These are phyloP conservation scores for Plectropomus leopardus DNA, from an alignment of 2,113 vertebrate genomes.

Conservation along the genomic window DNA sequence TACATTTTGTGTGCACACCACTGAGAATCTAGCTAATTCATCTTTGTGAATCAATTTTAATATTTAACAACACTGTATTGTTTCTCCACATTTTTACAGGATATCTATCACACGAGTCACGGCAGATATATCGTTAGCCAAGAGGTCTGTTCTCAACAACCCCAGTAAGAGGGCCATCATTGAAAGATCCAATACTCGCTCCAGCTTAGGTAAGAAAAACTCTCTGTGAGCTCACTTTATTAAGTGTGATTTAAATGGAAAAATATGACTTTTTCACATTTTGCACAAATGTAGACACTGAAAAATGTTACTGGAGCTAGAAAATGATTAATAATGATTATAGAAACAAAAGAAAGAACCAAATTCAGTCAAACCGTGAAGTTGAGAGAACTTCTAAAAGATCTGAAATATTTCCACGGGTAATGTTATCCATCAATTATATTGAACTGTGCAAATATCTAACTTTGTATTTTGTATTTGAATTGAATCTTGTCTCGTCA, in stretches of 20 bases:
- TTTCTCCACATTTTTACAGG: constrained; percentile 73
- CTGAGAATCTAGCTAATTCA: not conserved
- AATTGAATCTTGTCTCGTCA: constrained; percentile 56
- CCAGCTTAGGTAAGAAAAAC: constrained; percentile 93
- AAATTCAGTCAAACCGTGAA: no score
- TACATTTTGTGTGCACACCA: not conserved
- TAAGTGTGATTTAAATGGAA: not conserved
- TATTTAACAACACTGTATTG: not conserved
- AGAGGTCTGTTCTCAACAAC: constrained; percentile 96
- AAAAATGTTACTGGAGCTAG: not conserved
- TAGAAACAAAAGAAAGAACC: no score
- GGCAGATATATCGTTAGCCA: constrained; percentile 95
- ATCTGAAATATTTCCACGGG: no score
- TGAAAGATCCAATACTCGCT: constrained; percentile 95
- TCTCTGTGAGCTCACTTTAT: not conserved
- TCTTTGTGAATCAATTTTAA: not conserved
- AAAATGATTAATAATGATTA: not conserved
- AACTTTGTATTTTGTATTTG: not conserved
- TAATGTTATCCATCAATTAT: not conserved
- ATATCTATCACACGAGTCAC: constrained; percentile 98
- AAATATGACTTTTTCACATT: not conserved
- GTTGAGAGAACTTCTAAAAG: no score
- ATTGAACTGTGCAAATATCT: not conserved
- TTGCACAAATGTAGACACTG: not conserved
- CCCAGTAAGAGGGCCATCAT: constrained; percentile 97